Conservation (phyloP, 2,113 vertebrate genomes). For the Dendrocopos noguchii region DNA sequence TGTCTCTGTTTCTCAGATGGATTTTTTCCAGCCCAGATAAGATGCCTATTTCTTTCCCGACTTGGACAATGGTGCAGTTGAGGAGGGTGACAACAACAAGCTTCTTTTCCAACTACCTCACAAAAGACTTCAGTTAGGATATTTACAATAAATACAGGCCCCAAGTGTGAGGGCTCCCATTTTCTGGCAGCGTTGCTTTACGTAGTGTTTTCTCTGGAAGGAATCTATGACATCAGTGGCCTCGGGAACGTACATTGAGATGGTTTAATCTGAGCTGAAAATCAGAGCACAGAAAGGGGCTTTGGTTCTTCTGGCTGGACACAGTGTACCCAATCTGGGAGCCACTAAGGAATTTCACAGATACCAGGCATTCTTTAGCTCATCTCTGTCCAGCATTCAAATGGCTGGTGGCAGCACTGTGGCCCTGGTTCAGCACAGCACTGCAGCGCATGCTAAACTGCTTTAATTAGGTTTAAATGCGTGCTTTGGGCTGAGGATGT, state of each 20-base stretch:
- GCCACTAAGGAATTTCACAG: neutral
- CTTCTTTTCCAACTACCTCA: constrained; percentile 33
- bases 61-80: constrained; percentile 58
- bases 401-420: neutral
- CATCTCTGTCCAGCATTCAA: accelerated
- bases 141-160: constrained; percentile 60
- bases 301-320: constrained; percentile 63
- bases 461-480: constrained; percentile 22
- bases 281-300: constrained; percentile 59
- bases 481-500: neutral
- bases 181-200: constrained; percentile 27
- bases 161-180: neutral
- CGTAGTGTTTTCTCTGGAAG: constrained; percentile 31
- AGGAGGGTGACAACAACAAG: constrained; percentile 62
- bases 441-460: neutral
- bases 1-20: neutral
- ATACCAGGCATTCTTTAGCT: neutral
- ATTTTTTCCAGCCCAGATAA: neutral
- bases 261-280: constrained; percentile 53
- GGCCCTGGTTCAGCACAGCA: constrained; percentile 7
- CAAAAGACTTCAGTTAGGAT: constrained; percentile 69
- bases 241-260: constrained; percentile 13
- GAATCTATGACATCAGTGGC: constrained; percentile 65
- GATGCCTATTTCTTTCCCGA: constrained; percentile 33
- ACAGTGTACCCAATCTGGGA: neutral